Conservation (phyloP, 2,888 invertebrate species). For the Adineta ricciae region DNA sequence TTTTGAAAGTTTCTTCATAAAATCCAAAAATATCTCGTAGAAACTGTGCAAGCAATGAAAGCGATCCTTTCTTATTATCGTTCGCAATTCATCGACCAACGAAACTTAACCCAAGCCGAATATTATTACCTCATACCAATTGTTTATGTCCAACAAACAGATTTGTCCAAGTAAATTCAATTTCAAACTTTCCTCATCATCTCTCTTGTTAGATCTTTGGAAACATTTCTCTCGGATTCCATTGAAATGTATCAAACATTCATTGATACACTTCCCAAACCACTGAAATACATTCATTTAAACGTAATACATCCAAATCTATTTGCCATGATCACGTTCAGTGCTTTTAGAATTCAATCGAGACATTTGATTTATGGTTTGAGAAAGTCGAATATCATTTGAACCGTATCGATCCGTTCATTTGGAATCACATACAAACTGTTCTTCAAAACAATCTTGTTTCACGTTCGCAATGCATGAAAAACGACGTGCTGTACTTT, state of each 20-base stretch:
- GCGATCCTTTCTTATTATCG: slow-evolving; percentile 48
- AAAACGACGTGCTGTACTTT: not conserved
- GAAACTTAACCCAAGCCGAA: slow-evolving; percentile 42
- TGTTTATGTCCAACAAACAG: slow-evolving; percentile 38
- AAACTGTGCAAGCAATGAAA: slow-evolving; percentile 46
- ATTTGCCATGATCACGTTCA: too few relatives aligned
- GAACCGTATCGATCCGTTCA: not conserved
- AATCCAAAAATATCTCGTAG: slow-evolving; percentile 37
- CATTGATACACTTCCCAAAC: slow-evolving; percentile 35
- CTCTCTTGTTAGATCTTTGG: slow-evolving; percentile 37
- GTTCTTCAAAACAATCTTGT: not conserved
- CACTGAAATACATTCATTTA: not conserved
- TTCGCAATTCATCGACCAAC: slow-evolving; percentile 39
- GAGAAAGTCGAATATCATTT: not conserved
- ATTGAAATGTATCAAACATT: slow-evolving; percentile 47
- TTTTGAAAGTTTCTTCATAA: too few relatives aligned
- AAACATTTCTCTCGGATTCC: slow-evolving; percentile 43
- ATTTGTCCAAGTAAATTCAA: not conserved
- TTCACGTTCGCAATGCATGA: too few relatives aligned
- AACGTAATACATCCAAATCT: not conserved
- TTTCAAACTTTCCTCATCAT: not conserved
- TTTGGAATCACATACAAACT: not conserved
- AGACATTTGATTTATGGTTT: slow-evolving; percentile 7
- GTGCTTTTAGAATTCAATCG: not conserved
- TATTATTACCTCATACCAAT: slow-evolving; percentile 45